These are phyloP conservation scores for Lordiphosa andalusiaca DNA, from an alignment of 2,888 invertebrate species.

Conservation along the genomic window DNA sequence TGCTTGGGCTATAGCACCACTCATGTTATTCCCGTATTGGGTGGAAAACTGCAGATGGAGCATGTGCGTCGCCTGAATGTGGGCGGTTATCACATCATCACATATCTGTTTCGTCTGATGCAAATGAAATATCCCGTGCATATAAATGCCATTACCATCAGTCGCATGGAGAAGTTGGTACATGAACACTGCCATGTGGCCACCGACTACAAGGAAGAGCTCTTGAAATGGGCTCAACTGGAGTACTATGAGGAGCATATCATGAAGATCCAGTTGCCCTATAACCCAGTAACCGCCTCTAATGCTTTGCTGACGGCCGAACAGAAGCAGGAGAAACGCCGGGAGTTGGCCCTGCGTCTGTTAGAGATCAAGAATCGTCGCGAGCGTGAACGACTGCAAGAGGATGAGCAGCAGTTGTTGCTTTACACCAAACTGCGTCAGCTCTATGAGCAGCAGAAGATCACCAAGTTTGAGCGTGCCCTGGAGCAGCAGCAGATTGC, in stretches of 20 bases:
- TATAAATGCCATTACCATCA: conserved; percentile 91
- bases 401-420: conserved; percentile 92
- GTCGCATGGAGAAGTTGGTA: conserved; percentile 92
- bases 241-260: conserved; percentile 92
- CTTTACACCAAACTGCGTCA: conserved; percentile 89
- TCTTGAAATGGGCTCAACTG: conserved; percentile 89
- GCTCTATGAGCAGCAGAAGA: conserved; percentile 87
- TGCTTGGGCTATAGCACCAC: conserved; percentile 94
- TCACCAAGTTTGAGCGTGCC: conserved; percentile 87
- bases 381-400: conserved; percentile 91
- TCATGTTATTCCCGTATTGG: conserved; percentile 91
- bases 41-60: conserved; percentile 85
- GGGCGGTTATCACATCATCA: conserved; percentile 90
- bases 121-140: conserved; percentile 97
- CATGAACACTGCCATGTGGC: conserved; percentile 90
- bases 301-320: conserved; percentile 83
- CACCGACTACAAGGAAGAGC: conserved; percentile 88
- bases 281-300: conserved; percentile 82
- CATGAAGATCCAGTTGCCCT: conserved; percentile 92
- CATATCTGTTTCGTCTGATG: conserved; percentile 88
- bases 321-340: conserved; percentile 92
- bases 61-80: conserved; percentile 91
- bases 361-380: conserved; percentile 94
- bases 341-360: conserved; percentile 90
- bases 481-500: conserved; percentile 88